These are phyloP conservation scores for Thalpophila matura DNA, from an alignment of 2,888 invertebrate genomes.

Conservation along the genomic window DNA sequence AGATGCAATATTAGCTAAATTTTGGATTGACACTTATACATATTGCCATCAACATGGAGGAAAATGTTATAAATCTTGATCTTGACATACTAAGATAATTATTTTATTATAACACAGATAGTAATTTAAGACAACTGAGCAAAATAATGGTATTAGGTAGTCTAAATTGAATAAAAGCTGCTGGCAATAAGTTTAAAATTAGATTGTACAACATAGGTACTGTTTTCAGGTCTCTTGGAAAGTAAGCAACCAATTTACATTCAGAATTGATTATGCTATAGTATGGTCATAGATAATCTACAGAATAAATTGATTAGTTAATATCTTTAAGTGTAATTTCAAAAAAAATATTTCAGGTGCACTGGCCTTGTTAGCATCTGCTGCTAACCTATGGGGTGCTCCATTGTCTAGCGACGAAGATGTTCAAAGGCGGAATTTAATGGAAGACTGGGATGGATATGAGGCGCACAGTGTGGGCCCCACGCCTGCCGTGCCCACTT, in stretches of 20 bases:
- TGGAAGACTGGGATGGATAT: conserved; percentile 92
- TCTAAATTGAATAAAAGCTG: too few relatives aligned
- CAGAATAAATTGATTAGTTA: background rate
- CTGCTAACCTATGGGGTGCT: conserved; percentile 92
- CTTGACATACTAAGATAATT: too few relatives aligned
- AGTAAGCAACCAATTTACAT: conserved; percentile 18
- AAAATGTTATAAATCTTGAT: too few relatives aligned
- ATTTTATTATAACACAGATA: too few relatives aligned
- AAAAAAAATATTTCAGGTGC: conserved; percentile 87
- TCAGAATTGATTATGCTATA: too few relatives aligned
- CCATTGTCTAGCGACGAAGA: conserved; percentile 86
- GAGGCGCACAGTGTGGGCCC: conserved; percentile 91
- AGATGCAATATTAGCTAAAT: too few relatives aligned
- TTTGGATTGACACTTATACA: too few relatives aligned
- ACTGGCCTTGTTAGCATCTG: conserved; percentile 92
- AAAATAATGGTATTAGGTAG: too few relatives aligned
- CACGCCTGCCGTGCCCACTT: conserved; percentile 89
- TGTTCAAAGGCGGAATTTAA: conserved; percentile 89
- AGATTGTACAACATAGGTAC: too few relatives aligned
- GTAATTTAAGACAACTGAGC: too few relatives aligned
- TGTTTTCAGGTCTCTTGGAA: background rate
- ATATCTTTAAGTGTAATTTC: conserved; percentile 6
- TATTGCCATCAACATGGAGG: too few relatives aligned
- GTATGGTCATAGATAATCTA: background rate
- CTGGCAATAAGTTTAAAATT: too few relatives aligned